A percentile compares a stretch with the other conserved stretches of the same genome.
phyloP scores from a whole-genome alignment of 1,140 invertebrate species.

The Philotrypesis tridentata region DNA sequence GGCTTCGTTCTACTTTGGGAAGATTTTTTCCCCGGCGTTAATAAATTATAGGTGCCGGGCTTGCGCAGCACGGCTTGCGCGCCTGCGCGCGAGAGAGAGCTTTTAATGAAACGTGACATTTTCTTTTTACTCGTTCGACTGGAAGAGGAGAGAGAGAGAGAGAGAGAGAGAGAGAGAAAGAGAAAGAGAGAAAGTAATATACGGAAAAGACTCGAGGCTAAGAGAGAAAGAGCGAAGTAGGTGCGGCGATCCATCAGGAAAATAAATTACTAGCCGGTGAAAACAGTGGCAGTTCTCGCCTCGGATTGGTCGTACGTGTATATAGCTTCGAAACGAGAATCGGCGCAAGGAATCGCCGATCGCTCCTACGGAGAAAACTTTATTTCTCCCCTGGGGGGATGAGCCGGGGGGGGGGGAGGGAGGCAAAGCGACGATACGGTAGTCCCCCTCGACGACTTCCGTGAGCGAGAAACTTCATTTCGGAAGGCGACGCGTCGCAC shows the following conservation, averaged over 20 bases:
- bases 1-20: constrained; percentile 48
- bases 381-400: constrained; percentile 50
- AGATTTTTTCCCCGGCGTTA: constrained; percentile 41
- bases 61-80: background rate
- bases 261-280: constrained; percentile 49
- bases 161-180: background rate
- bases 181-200: background rate
- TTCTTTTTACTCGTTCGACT: constrained; percentile 28
- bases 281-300: constrained; percentile 43
- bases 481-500: background rate
- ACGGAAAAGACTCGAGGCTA: too few relatives aligned
- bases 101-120: constrained; percentile 50
- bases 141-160: background rate
- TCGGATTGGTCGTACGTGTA: constrained; percentile 28
- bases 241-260: constrained; percentile 45
- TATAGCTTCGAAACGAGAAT: background rate
- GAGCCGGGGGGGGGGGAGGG: background rate
- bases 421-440: background rate
- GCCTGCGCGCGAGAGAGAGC: constrained; percentile 5
- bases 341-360: constrained; percentile 36
- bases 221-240: constrained; percentile 26
- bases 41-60: constrained; percentile 48
- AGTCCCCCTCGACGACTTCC: background rate
- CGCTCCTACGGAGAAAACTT: constrained; percentile 49
- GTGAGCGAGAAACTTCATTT: constrained; percentile 17